Conservation (phyloP, 2,888 invertebrate genomes). For the Eristalinus aeneus region DNA sequence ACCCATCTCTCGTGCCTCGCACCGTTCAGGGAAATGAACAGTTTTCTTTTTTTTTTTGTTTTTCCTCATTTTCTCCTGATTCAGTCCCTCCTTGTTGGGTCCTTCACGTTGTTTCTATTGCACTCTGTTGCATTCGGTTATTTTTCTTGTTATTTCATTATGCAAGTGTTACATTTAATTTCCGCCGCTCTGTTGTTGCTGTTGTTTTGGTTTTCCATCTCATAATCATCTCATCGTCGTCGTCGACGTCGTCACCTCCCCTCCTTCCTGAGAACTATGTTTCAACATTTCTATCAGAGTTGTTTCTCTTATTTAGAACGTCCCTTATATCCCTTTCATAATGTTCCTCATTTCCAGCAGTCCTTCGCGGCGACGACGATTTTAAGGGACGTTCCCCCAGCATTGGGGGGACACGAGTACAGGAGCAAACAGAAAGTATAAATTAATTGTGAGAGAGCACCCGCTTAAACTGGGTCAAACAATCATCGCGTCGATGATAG, state of each 20-base stretch:
- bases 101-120: not conserved
- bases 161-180: constrained; percentile 59
- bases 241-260: not conserved
- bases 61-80: constrained; percentile 11
- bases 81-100: constrained; percentile 6
- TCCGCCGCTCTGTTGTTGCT: constrained; percentile 16
- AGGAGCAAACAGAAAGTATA: constrained; percentile 16
- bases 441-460: constrained; percentile 54
- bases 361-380: not conserved
- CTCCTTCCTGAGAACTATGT: constrained; percentile 18
- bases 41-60: constrained; percentile 37
- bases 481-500: constrained; percentile 48
- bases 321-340: constrained; percentile 59
- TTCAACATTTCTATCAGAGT: constrained; percentile 55
- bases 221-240: not conserved
- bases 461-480: constrained; percentile 59
- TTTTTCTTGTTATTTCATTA: constrained; percentile 13
- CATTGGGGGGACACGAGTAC: not conserved
- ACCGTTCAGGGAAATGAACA: constrained; percentile 67
- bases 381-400: not conserved
- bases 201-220: not conserved
- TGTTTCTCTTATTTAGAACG: constrained; percentile 55
- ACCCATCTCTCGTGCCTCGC: not conserved
- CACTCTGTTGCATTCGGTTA: not conserved
- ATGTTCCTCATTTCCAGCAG: constrained; percentile 37